A percentile compares a stretch with the other conserved stretches of the same genome.
Conservation (phyloP, 2,113 vertebrate genomes). For the Mastomys natalensis region DNA sequence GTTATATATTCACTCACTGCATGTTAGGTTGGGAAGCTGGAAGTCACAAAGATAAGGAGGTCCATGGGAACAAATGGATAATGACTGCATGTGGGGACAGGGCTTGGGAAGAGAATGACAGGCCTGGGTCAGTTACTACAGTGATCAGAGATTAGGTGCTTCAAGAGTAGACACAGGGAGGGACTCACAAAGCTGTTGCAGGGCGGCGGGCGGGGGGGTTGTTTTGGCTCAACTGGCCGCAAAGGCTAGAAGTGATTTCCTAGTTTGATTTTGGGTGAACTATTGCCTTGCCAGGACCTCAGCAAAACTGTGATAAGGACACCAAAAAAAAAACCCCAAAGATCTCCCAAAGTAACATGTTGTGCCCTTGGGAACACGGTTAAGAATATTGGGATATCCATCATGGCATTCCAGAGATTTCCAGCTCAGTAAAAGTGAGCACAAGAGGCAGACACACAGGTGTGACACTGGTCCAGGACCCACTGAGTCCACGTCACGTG, state of each 20-base stretch:
- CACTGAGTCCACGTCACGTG: neutral
- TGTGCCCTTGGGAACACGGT: neutral
- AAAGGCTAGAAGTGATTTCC: no score
- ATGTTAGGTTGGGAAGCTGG: neutral
- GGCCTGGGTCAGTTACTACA: rapidly evolving
- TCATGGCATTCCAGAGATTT: neutral
- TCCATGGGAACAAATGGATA: neutral
- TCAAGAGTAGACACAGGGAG: rapidly evolving
- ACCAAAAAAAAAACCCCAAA: neutral
- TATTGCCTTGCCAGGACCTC: neutral
- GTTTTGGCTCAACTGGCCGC: neutral
- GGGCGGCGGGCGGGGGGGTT: rapidly evolving
- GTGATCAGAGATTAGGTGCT: neutral
- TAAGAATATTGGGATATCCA: rapidly evolving
- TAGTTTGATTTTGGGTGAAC: neutral
- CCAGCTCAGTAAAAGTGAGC: no score
- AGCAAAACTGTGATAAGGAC: rapidly evolving
- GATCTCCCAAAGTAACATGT: rapidly evolving
- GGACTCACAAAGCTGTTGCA: rapidly evolving
- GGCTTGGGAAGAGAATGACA: no score
- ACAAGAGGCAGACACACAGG: no score
- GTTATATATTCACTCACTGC: neutral
- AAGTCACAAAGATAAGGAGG: neutral
- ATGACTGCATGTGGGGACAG: neutral
- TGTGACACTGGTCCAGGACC: rapidly evolving